phyloP scores from a whole-genome alignment of 2,113 vertebrate species.

The Myanophis thanlyinensis region DNA sequence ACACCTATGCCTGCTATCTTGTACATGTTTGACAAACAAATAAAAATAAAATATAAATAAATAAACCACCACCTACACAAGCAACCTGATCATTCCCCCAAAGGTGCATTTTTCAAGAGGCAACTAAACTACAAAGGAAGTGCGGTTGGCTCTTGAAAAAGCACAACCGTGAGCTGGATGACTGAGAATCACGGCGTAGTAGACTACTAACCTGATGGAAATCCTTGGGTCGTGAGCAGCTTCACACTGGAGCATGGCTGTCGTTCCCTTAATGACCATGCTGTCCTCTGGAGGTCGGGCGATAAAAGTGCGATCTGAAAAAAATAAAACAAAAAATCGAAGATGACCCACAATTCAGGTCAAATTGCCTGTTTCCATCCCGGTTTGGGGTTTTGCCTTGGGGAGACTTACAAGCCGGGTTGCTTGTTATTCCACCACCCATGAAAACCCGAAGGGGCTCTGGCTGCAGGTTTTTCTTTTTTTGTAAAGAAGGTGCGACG shows the following conservation, averaged over 20 bases:
- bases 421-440: slow-evolving; percentile 3
- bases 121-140: not conserved
- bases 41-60: no score
- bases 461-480: not conserved
- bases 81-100: slow-evolving; percentile 74
- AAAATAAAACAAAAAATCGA: slow-evolving; percentile 16
- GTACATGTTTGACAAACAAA: no score
- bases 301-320: slow-evolving; percentile 87
- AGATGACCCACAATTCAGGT: slow-evolving; percentile 47
- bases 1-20: no score
- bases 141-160: not conserved
- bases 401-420: not conserved
- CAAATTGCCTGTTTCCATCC: slow-evolving; percentile 10
- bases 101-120: not conserved
- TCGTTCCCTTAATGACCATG: slow-evolving; percentile 95
- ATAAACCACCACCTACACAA: not conserved
- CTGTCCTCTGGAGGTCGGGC: slow-evolving; percentile 81
- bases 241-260: slow-evolving; percentile 79
- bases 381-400: not conserved
- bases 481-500: not conserved
- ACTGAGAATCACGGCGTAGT: not conserved
- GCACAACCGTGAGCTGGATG: not conserved
- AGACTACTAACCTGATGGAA: slow-evolving; percentile 76
- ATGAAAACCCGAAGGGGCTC: not conserved
- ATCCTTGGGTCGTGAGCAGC: slow-evolving; percentile 87